Percentiles rank a stretch among this genome's conserved stretches.
These are phyloP conservation scores for Prunella fulvescens DNA, from an alignment of 2,113 vertebrate genomes.

Conservation along the genomic window DNA sequence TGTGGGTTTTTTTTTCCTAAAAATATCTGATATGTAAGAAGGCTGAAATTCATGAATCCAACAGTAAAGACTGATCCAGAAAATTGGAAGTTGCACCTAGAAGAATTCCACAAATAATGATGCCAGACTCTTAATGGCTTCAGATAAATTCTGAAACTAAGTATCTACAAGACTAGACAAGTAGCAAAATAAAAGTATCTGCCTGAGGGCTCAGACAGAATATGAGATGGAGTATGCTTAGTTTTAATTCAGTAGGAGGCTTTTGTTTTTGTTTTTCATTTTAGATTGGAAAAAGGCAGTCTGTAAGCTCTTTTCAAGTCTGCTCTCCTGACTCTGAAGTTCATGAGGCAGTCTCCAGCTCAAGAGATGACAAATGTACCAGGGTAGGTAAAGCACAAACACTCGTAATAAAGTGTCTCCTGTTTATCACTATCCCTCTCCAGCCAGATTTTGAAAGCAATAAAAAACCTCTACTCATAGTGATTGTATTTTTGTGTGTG, in stretches of 20 bases:
- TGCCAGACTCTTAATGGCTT: neutral
- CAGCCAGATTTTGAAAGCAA: neutral
- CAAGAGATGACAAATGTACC: neutral
- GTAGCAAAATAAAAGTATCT: neutral
- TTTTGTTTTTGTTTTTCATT: neutral
- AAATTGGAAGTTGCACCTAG: neutral
- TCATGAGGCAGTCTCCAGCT: neutral
- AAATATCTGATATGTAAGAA: neutral
- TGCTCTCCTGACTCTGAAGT: neutral
- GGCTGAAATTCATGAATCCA: neutral
- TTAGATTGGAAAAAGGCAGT: neutral
- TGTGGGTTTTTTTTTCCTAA: rapidly evolving
- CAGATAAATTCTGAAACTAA: neutral
- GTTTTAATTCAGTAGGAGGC: neutral
- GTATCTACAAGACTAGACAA: neutral
- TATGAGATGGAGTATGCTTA: neutral
- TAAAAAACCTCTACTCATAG: neutral
- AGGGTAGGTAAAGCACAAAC: neutral
- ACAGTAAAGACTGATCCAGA: neutral
- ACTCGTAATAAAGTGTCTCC: neutral
- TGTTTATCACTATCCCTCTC: neutral
- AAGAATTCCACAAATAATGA: neutral
- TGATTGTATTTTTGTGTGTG: neutral
- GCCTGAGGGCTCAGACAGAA: slow-evolving; percentile 24
- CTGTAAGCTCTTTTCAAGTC: slow-evolving; percentile 8